phyloP scores from a whole-genome alignment of 2,113 vertebrate genomes.

The Hippocampus abdominalis region DNA sequence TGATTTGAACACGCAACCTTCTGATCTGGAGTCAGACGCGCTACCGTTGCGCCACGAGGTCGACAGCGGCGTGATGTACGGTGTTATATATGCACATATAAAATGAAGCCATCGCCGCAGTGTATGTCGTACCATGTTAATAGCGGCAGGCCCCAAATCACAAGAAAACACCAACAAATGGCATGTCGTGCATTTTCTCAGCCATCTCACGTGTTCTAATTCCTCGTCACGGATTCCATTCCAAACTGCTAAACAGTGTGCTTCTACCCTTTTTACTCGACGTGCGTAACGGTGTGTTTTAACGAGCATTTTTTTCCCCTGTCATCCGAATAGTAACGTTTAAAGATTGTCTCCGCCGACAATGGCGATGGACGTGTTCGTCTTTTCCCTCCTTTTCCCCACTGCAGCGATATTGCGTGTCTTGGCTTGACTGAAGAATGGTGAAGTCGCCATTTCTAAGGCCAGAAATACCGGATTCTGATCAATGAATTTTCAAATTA shows the following conservation, averaged over 20 bases:
- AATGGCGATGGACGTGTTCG: neutral
- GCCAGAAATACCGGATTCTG: neutral
- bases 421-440: neutral
- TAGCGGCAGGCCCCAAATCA: too few species aligned
- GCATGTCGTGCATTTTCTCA: neutral
- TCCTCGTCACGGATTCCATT: neutral
- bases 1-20: conserved; percentile 75
- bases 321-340: neutral
- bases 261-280: neutral
- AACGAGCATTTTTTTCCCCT: neutral
- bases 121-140: too few species aligned
- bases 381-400: neutral
- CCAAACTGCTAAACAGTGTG: neutral
- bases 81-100: neutral
- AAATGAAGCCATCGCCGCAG: too few species aligned
- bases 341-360: neutral
- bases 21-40: conserved; percentile 74
- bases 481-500: neutral
- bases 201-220: neutral
- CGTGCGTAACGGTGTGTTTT: neutral
- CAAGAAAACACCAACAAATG: neutral
- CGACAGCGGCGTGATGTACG: rapidly evolving
- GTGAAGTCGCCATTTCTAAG: neutral
- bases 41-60: conserved; percentile 64
- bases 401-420: neutral